phyloP scores from a whole-genome alignment of 2,797 vertebrate species.

The Gallinago stenura region DNA sequence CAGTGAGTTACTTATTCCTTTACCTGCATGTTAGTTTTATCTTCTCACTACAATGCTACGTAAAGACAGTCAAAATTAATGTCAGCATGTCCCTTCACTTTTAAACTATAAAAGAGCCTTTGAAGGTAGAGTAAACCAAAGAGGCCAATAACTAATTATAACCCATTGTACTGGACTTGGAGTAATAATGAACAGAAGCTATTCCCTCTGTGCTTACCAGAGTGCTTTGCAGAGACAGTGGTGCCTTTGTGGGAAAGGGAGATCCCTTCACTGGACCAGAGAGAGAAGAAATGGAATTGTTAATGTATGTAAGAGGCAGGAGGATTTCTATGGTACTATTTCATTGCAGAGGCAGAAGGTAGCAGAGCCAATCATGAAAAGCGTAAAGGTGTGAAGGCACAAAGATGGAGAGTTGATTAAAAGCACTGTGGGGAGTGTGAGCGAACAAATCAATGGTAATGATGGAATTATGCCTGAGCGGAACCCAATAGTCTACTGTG shows the following conservation, averaged over 20 bases:
- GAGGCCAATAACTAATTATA: slow-evolving; percentile 55
- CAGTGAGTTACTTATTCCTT: slow-evolving; percentile 2
- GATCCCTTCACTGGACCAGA: slow-evolving; percentile 66
- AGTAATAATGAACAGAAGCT: slow-evolving; percentile 55
- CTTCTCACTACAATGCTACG: neutral
- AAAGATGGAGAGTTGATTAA: slow-evolving; percentile 72
- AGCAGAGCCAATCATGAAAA: slow-evolving; percentile 69
- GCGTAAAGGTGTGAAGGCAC: slow-evolving; percentile 69
- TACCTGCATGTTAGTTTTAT: slow-evolving; percentile 32
- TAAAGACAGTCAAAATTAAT: slow-evolving; percentile 48
- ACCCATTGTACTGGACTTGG: slow-evolving; percentile 45
- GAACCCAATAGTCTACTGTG: neutral
- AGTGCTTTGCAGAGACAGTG: slow-evolving; percentile 26
- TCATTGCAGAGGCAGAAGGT: slow-evolving; percentile 63
- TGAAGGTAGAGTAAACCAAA: slow-evolving; percentile 54
- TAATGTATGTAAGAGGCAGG: slow-evolving; percentile 63
- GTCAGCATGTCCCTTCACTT: slow-evolving; percentile 41
- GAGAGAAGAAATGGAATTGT: slow-evolving; percentile 65
- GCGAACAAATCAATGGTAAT: slow-evolving; percentile 62
- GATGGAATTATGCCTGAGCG: slow-evolving; percentile 56
- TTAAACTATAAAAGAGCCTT: slow-evolving; percentile 35
- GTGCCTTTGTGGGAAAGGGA: slow-evolving; percentile 42
- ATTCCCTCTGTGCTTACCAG: neutral
- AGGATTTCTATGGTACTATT: slow-evolving; percentile 61
- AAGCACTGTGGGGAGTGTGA: slow-evolving; percentile 44